These are phyloP conservation scores for Caenorhabditis japonica DNA, from an alignment of 2,888 invertebrate species.

Conservation along the genomic window DNA sequence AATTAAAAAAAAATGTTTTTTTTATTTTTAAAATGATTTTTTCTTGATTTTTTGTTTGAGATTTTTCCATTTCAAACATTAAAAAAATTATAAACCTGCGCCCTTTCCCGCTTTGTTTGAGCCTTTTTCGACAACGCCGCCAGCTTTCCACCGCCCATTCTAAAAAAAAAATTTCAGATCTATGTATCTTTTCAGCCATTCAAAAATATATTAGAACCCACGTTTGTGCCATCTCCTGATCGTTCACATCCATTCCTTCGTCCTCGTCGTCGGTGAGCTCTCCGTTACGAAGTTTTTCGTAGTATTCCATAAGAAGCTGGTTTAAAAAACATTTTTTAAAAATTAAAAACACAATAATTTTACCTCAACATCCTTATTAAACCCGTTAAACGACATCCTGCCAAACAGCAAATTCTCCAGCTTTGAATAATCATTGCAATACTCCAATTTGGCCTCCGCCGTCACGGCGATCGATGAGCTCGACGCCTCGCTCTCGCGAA, in stretches of 20 bases:
- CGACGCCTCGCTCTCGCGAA: slow-evolving; percentile 17
- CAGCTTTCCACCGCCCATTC: slow-evolving; percentile 23
- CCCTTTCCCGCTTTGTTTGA: slow-evolving; percentile 32
- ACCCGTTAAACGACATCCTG: slow-evolving; percentile 90
- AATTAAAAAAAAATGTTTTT: too few species aligned
- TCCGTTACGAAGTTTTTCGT: slow-evolving; percentile 58
- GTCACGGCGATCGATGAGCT: neutral
- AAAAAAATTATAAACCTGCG: too few species aligned
- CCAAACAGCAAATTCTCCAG: slow-evolving; percentile 88
- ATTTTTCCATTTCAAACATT: too few species aligned
- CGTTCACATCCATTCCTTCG: slow-evolving; percentile 62
- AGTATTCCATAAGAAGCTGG: slow-evolving; percentile 63
- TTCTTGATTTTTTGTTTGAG: too few species aligned
- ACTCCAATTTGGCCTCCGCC: slow-evolving; percentile 25
- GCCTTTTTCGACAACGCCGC: slow-evolving; percentile 26
- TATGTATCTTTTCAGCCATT: neutral
- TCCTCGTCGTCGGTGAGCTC: slow-evolving; percentile 55
- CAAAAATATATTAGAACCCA: slow-evolving; percentile 12
- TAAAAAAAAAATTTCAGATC: slow-evolving; percentile 10
- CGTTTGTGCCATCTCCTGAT: slow-evolving; percentile 63
- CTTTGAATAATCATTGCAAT: slow-evolving; percentile 76
- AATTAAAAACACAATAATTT: too few species aligned
- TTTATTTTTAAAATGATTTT: too few species aligned
- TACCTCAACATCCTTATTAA: slow-evolving; percentile 90
- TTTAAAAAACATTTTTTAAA: slow-evolving; percentile 10